phyloP scores from a whole-genome alignment of 2,888 invertebrate species.

The Drosophila ezoana region DNA sequence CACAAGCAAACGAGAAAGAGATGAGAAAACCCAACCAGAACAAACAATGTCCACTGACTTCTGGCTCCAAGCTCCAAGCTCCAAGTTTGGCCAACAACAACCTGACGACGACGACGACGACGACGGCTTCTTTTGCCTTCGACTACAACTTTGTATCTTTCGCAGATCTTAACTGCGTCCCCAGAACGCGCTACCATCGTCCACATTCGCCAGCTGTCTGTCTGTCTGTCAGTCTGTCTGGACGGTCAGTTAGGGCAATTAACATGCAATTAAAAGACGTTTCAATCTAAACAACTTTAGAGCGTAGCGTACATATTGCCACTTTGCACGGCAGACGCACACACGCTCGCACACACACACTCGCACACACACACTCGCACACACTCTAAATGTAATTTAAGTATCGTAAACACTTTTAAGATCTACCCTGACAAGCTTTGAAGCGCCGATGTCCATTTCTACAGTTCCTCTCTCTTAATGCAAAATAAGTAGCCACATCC shows the following conservation, averaged over 20 bases:
- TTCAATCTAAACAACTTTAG: constrained; percentile 69
- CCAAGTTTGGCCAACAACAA: constrained; percentile 47
- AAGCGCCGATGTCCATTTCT: constrained; percentile 42
- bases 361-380: background rate
- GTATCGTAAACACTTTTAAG: constrained; percentile 54
- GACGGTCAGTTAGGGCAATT: constrained; percentile 69
- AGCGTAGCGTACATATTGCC: constrained; percentile 59
- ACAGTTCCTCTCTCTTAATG: constrained; percentile 39
- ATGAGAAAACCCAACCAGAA: constrained; percentile 16
- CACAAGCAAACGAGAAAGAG: background rate
- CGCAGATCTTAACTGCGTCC: constrained; percentile 57
- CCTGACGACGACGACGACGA: background rate
- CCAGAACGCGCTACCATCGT: constrained; percentile 25
- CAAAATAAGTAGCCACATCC: constrained; percentile 40
- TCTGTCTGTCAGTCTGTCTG: constrained; percentile 19
- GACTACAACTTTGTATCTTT: constrained; percentile 45
- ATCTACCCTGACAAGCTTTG: constrained; percentile 49
- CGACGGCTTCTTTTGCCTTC: constrained; percentile 1
- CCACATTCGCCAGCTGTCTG: constrained; percentile 34
- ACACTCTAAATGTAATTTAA: constrained; percentile 38
- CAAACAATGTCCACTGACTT: constrained; percentile 57
- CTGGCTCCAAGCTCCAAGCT: constrained; percentile 9
- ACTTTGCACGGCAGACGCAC: constrained; percentile 46
- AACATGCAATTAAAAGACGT: constrained; percentile 82
- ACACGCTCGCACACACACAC: constrained; percentile 8